These are phyloP conservation scores for Vireo altiloquus DNA, from an alignment of 2,113 vertebrate species.

Conservation along the genomic window DNA sequence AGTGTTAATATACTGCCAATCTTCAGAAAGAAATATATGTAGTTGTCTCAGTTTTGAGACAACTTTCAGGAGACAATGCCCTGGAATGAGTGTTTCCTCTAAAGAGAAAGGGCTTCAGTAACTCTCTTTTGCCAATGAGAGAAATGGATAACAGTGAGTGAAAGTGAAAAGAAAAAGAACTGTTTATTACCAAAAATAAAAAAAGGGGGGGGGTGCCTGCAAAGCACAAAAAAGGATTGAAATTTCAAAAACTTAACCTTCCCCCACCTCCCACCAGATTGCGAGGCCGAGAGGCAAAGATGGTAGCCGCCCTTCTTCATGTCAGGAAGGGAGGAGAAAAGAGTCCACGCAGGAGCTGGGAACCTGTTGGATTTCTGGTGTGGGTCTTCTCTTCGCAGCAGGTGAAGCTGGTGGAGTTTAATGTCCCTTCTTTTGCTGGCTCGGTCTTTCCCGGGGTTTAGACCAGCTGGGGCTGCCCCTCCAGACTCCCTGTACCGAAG, in stretches of 20 bases:
- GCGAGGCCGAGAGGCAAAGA: background rate
- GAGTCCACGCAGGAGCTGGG: background rate
- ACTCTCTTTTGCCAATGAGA: background rate
- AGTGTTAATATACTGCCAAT: background rate
- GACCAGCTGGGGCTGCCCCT: fast-evolving
- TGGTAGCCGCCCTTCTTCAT: background rate
- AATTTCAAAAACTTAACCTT: background rate
- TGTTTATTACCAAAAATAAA: background rate
- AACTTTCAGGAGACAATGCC: background rate
- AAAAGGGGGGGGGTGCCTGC: too few relatives aligned
- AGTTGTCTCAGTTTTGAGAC: background rate
- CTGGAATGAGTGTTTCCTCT: background rate
- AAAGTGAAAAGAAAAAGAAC: background rate
- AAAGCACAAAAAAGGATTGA: background rate
- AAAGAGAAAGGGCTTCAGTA: background rate
- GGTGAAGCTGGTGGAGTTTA: background rate
- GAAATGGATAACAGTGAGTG: background rate
- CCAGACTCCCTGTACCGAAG: background rate
- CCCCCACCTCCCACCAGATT: background rate
- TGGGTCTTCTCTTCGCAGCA: background rate
- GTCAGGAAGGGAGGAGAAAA: background rate
- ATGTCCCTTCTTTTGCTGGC: background rate
- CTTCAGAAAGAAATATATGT: background rate
- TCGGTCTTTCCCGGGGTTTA: background rate
- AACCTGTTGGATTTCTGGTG: background rate